Evolutionary conservation across 2,797 vertebrate genomes (phyloP).

Genomic region (Poeciliopsis turneri): DNA sequence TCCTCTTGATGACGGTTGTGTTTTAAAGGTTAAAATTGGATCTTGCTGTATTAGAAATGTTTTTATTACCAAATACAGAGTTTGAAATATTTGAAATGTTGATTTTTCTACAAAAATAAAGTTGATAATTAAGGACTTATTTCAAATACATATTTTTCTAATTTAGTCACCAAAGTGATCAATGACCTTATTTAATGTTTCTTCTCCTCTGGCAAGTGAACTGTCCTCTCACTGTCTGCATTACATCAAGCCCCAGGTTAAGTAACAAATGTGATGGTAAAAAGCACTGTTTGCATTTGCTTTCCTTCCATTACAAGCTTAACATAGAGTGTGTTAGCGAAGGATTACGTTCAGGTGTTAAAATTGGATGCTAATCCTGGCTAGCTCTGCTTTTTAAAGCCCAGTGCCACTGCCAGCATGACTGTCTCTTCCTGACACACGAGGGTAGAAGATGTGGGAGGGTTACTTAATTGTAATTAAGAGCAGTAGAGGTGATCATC

Average conservation of each 20-base stretch:
- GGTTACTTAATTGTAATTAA: slow-evolving; percentile 31
- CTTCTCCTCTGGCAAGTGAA: slow-evolving; percentile 4
- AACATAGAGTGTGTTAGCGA: slow-evolving; percentile 64
- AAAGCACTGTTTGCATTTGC: slow-evolving; percentile 40
- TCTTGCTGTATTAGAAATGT: background rate
- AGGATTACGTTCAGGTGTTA: slow-evolving; percentile 84
- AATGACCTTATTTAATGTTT: slow-evolving; percentile 1
- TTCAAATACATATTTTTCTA: background rate
- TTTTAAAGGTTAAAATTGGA: background rate
- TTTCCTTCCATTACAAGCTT: slow-evolving; percentile 68
- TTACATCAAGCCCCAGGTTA: slow-evolving; percentile 56
- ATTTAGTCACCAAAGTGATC: slow-evolving; percentile 8
- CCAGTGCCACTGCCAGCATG: slow-evolving; percentile 37
- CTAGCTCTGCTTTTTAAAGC: slow-evolving; percentile 78
- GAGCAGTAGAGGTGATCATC: background rate
- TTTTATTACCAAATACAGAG: background rate
- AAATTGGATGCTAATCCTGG: slow-evolving; percentile 83
- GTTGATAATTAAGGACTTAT: background rate
- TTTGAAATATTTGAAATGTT: background rate
- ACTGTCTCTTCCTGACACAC: slow-evolving; percentile 44
- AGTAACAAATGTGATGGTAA: slow-evolving; percentile 55
- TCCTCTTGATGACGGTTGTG: background rate
- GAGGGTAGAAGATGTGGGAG: slow-evolving; percentile 11
- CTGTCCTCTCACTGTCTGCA: slow-evolving; percentile 37
- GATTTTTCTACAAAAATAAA: background rate